phyloP scores from a whole-genome alignment of 2,888 invertebrate species.

The Lamellibrachia columna region DNA sequence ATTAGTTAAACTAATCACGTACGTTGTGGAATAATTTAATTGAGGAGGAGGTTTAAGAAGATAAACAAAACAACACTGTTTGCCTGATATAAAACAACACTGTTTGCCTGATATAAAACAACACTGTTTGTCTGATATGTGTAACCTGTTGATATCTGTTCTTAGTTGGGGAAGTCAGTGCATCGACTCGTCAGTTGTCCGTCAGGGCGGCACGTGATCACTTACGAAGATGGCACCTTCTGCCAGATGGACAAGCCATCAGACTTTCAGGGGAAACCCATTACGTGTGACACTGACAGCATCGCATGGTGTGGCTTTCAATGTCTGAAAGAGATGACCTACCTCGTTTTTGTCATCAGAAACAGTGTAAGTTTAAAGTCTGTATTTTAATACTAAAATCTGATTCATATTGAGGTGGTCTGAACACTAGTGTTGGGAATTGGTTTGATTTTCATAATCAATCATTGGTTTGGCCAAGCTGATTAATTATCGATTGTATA shows the following conservation, averaged over 20 bases:
- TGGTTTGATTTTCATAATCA: too few species aligned
- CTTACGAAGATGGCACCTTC: not conserved
- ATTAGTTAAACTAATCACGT: too few species aligned
- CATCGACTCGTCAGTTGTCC: not conserved
- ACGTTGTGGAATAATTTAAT: too few species aligned
- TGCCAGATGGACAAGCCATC: not conserved
- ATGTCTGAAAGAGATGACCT: not conserved
- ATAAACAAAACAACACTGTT: not conserved
- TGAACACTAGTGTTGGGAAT: too few species aligned
- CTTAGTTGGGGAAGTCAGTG: not conserved
- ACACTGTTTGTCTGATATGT: not conserved
- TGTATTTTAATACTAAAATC: not conserved
- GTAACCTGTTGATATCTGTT: not conserved
- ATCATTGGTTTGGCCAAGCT: too few species aligned
- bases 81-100: not conserved
- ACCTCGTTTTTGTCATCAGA: not conserved
- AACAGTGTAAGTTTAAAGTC: not conserved
- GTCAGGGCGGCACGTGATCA: not conserved
- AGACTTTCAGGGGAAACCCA: not conserved
- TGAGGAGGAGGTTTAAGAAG: too few species aligned
- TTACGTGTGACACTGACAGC: slow-evolving; percentile 1
- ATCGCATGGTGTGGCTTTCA: not conserved
- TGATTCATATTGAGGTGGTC: not conserved
- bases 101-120: not conserved
- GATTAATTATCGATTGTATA: too few species aligned